Percentiles rank a stretch among this genome's conserved stretches.
phyloP scores from a whole-genome alignment of 2,797 vertebrate species.

The Pristis pectinata region DNA sequence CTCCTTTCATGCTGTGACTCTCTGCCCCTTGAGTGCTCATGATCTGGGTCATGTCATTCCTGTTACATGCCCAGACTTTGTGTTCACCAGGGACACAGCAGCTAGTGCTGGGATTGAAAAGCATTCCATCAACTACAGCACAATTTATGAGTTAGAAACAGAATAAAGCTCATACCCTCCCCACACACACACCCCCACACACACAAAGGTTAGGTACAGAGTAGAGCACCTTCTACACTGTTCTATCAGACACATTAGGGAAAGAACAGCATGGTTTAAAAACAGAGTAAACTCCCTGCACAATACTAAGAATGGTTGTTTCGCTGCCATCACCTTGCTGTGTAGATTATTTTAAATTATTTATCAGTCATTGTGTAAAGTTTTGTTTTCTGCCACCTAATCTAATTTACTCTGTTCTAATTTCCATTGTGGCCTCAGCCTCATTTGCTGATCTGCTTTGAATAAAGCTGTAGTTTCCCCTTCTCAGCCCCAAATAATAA shows the following conservation, averaged over 20 bases:
- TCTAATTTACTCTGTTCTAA: background rate
- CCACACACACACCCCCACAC: too few species aligned
- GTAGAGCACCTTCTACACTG: background rate
- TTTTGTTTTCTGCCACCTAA: background rate
- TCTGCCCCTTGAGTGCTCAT: background rate
- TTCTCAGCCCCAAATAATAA: background rate
- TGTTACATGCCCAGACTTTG: background rate
- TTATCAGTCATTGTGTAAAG: background rate
- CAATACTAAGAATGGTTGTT: background rate
- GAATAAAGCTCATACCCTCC: background rate
- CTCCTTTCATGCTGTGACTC: background rate
- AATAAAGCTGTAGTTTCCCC: background rate
- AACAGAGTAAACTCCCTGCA: background rate
- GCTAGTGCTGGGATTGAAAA: background rate
- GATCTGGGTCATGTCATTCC: background rate
- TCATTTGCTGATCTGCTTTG: background rate
- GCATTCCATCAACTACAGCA: background rate
- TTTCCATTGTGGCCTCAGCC: background rate
- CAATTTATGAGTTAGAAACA: background rate
- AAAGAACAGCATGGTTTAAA: background rate
- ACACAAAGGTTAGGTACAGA: background rate
- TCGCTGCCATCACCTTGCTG: background rate
- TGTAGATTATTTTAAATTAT: background rate
- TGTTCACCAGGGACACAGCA: background rate
- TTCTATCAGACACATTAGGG: too few species aligned